Percentiles rank a stretch among this genome's conserved stretches.
phyloP scores from a whole-genome alignment of 2,113 vertebrate species.

The Cheilinus undulatus region DNA sequence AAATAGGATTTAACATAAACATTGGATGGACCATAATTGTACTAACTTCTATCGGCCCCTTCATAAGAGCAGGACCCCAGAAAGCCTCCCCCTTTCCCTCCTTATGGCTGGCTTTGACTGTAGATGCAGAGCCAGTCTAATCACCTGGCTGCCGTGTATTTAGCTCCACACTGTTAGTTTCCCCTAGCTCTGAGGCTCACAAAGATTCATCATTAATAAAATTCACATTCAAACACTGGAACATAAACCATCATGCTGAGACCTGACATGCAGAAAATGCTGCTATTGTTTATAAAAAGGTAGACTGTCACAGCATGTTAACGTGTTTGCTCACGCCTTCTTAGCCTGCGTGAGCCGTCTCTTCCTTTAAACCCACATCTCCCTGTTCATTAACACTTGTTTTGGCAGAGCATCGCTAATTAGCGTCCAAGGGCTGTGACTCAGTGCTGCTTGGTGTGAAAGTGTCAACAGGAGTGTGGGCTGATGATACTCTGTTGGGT shows the following conservation, averaged over 20 bases:
- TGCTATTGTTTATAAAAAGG: not conserved
- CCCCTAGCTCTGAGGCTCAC: too few relatives aligned
- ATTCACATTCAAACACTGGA: not conserved
- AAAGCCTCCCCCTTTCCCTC: too few relatives aligned
- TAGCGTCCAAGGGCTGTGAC: slow-evolving; percentile 1
- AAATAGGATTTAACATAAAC: too few relatives aligned
- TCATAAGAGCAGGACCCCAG: too few relatives aligned
- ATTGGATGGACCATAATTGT: too few relatives aligned
- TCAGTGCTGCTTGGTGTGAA: slow-evolving; percentile 19
- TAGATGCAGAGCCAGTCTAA: too few relatives aligned
- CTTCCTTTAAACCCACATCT: not conserved
- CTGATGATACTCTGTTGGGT: slow-evolving; percentile 16
- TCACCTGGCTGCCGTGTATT: too few relatives aligned
- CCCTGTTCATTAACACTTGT: not conserved
- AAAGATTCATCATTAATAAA: too few relatives aligned
- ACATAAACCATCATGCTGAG: too few relatives aligned
- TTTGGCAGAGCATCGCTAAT: slow-evolving; percentile 34
- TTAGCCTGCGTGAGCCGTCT: not conserved
- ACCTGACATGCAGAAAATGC: not conserved
- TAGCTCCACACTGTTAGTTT: too few relatives aligned
- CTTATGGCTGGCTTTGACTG: too few relatives aligned
- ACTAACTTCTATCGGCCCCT: too few relatives aligned
- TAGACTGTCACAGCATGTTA: not conserved
- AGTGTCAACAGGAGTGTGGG: slow-evolving; percentile 29
- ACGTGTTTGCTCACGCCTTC: not conserved